These are phyloP conservation scores for Sympetrum striolatum DNA, from an alignment of 2,888 invertebrate genomes.

Conservation along the genomic window DNA sequence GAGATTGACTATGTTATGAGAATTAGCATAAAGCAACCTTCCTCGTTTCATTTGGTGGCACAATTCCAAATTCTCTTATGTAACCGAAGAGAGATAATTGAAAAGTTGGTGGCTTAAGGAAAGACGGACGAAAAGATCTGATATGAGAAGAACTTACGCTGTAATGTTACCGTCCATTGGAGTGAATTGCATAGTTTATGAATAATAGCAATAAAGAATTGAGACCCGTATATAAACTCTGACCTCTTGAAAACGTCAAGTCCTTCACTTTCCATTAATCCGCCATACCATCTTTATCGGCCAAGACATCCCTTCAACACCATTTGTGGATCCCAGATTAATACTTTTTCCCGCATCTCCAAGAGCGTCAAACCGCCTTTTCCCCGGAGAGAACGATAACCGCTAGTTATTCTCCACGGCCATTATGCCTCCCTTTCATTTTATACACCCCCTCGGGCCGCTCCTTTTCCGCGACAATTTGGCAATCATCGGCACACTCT, in stretches of 20 bases:
- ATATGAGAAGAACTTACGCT: too few species aligned
- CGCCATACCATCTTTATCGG: background rate
- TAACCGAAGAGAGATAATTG: too few species aligned
- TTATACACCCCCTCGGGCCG: background rate
- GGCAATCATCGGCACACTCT: conserved; percentile 35
- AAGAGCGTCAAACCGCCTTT: background rate
- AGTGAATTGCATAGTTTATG: too few species aligned
- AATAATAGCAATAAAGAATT: too few species aligned
- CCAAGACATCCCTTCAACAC: background rate
- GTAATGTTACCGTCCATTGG: too few species aligned
- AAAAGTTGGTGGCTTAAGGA: too few species aligned
- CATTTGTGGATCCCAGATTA: background rate
- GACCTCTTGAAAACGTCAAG: background rate
- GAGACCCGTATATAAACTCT: background rate
- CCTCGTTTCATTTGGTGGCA: too few species aligned
- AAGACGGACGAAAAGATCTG: too few species aligned
- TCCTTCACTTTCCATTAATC: background rate
- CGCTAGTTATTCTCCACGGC: background rate
- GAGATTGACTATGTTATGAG: too few species aligned
- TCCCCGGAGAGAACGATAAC: background rate
- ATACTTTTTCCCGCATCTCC: background rate
- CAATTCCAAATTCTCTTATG: too few species aligned
- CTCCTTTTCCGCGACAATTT: conserved; percentile 32
- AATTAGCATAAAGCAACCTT: too few species aligned
- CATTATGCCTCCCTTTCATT: background rate